Conservation (phyloP, 2,888 invertebrate species). For the Trisateles emortualis region DNA sequence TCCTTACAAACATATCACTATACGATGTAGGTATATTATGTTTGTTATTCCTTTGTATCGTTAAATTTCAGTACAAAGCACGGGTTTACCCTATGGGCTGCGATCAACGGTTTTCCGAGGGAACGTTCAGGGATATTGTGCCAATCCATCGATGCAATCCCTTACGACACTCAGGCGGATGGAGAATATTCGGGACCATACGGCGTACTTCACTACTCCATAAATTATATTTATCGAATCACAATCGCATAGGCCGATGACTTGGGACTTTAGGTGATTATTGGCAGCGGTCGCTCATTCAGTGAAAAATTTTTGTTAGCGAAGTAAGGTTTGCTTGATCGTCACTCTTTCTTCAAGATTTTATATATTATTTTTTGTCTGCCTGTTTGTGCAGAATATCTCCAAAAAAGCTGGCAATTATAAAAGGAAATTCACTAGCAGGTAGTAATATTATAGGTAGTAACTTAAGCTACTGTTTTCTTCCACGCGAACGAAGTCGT, state of each 20-base stretch:
- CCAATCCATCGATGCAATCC: constrained; percentile 13
- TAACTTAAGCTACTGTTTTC: no score
- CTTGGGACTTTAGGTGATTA: constrained; percentile 10
- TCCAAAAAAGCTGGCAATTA: no score
- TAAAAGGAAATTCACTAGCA: no score
- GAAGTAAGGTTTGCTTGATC: not conserved
- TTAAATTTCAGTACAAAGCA: not conserved
- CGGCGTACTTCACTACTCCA: constrained; percentile 18
- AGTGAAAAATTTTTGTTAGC: constrained; percentile 2
- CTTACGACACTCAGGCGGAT: constrained; percentile 17
- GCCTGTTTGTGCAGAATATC: no score
- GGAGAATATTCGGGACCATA: constrained; percentile 21
- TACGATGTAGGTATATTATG: no score
- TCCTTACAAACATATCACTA: no score
- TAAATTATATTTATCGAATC: constrained; percentile 25
- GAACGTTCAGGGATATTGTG: constrained; percentile 13
- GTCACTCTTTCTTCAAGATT: no score
- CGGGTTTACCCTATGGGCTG: not conserved
- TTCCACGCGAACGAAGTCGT: no score
- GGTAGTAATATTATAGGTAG: no score
- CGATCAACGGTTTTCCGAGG: constrained; percentile 5
- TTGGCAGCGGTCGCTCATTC: not conserved
- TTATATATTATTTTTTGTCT: no score
- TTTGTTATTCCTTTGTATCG: not conserved
- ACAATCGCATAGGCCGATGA: constrained; percentile 15